Evolutionary conservation across 2,113 vertebrate species (phyloP), one percentile per base, ranked within the genome.

Genomic region (Grammomys surdaster): DNA sequence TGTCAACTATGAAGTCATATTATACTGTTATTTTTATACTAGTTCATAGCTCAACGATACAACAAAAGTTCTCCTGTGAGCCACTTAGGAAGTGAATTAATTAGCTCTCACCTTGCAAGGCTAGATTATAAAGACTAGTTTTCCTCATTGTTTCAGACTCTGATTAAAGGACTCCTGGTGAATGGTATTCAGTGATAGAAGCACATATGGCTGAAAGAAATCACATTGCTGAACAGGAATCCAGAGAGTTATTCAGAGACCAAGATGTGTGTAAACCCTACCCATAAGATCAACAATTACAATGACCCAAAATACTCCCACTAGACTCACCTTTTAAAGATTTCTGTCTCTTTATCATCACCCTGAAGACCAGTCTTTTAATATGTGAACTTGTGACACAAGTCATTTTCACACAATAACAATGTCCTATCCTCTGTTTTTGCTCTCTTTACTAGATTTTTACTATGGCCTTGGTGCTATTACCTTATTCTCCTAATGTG

Each of bases 341-440:
- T 8, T 12, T 56, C 22, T 6, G 11, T 7, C 40, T 51, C 43
- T 28, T 48, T 12, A 24, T 20, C 36, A 56, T 51, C 7, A 58
- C 3, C 0, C 0, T 56, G 36, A 91, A 8, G 8, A 43, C 12
- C 14, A 69, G 0, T 9, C 0, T 22, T 33, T 43, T 22, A 65
- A 14, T 3, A 51, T 36, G 3, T 5, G 4, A 46, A 72, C 7
- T 73, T 72, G 7, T 1, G 43, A 14, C 31, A 70, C 9, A 31
- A 75, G 60, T 6, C 6, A 13, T 7, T 40, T 36, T 2, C 6
- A 22, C 63, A 8, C 16, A n/a, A n/a, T 8, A 14, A 2, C 43
- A 5, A 33, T 28, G 0, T 6, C 54, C 51, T 3, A 20, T 56
- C 65, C 22, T 4, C 65, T 3, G 77, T 72, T 48, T 60, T 7